phyloP scores from a whole-genome alignment of 2,113 vertebrate genomes.

The Oriolus oriolus region DNA sequence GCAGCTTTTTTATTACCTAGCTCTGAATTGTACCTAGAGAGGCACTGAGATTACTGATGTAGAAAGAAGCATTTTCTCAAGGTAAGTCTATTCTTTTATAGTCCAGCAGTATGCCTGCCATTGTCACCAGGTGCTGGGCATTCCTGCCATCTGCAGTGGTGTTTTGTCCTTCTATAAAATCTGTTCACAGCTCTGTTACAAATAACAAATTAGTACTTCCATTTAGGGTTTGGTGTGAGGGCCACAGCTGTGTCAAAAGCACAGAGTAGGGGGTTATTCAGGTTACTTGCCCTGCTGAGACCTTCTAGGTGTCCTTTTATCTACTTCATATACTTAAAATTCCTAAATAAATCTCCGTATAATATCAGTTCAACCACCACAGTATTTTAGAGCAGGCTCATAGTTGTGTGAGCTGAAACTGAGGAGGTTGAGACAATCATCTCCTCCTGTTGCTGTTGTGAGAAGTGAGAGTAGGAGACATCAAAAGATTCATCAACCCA shows the following conservation, averaged over 20 bases:
- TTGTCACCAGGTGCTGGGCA: neutral
- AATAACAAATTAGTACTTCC: neutral
- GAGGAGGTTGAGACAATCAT: neutral
- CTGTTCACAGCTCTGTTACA: neutral
- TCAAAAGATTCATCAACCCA: slow-evolving; percentile 10
- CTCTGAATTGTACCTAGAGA: neutral
- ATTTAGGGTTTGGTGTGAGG: neutral
- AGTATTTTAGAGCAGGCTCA: neutral
- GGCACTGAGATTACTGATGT: neutral
- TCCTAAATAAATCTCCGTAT: neutral
- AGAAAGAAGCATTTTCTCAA: neutral
- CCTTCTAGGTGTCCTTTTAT: neutral
- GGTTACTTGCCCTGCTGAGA: neutral
- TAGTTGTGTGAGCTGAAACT: neutral
- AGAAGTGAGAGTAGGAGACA: slow-evolving; percentile 7
- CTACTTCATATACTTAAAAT: neutral
- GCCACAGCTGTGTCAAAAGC: neutral
- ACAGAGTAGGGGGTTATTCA: neutral
- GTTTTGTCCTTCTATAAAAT: neutral
- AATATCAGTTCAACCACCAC: neutral
- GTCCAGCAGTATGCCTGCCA: neutral
- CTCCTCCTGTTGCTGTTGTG: neutral
- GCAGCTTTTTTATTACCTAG: neutral
- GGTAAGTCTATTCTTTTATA: neutral
- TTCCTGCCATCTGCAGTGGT: neutral